Evolutionary conservation across 2,113 vertebrate genomes (phyloP), one percentile per base, ranked within the genome.

Genomic region (Sphaerodactylus townsendi): DNA sequence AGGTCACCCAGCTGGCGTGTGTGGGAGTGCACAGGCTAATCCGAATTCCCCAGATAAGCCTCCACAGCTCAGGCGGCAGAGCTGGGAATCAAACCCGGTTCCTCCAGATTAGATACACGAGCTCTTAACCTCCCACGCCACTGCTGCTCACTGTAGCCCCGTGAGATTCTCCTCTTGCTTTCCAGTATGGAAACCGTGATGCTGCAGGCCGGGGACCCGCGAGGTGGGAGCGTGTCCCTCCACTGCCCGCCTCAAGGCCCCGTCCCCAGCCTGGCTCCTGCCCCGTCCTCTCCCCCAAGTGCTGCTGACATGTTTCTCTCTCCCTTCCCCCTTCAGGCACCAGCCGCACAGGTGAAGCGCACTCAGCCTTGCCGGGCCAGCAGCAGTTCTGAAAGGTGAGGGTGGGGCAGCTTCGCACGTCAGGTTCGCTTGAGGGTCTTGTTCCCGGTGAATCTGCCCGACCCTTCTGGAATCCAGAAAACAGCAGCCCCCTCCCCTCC

Each of bases 321-420:
- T 50, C 62, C 30, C 72, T 78, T 89, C 56, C 75, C 74, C 91
- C 76, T 79, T 82, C 94, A 99, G 98, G 96, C 95, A 81, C 95
- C 83, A 62, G n/a, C 97, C 86, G 91, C 96, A 95, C 97, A 98
- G 79, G 97, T 98, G 95, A 98, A 94, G 28, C 94, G 97, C 89
- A 96, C 96, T 93, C 98, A 98, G 94, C 98, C 98, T 28, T 92
- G 94, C 78, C 95, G 96, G 77, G 96, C 96, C 83, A 95, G 95
- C 92, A 98, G 96, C 2, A 96, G 97, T 93, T 97, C 97, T 0
- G 97, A 97, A 88, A 96, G 98, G 98, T 99, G 96, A 98, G 97
- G 35, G 10, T 11, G 14, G 70, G 14, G 41, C 9, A 30, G n/a
- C n/a, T n/a, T n/a, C n/a, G n/a, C n/a, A n/a, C n/a, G n/a, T n/a